These are phyloP conservation scores for Bolborhynchus lineola DNA, from an alignment of 2,113 vertebrate genomes.

Conservation along the genomic window DNA sequence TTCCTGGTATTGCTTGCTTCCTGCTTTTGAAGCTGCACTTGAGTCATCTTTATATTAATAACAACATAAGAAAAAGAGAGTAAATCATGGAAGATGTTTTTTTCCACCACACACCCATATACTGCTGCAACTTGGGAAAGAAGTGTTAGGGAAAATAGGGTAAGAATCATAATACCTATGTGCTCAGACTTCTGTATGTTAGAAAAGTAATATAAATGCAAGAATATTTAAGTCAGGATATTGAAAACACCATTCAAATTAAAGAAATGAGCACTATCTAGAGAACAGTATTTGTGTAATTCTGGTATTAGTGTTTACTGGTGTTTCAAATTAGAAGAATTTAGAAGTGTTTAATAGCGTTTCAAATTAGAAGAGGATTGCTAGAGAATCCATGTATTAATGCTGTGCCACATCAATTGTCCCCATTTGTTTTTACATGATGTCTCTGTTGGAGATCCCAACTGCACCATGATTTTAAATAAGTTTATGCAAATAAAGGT, in stretches of 20 bases:
- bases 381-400: background rate
- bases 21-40: background rate
- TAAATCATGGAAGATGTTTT: background rate
- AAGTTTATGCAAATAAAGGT: background rate
- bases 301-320: background rate
- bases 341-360: no score
- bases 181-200: rapidly evolving
- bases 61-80: background rate
- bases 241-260: rapidly evolving
- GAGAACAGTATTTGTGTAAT: background rate
- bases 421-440: background rate
- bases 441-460: background rate
- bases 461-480: background rate
- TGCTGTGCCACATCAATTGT: background rate
- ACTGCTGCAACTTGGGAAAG: background rate
- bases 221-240: background rate
- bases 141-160: background rate
- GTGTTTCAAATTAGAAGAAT: background rate
- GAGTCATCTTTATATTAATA: background rate
- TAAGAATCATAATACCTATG: background rate
- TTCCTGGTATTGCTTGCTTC: background rate
- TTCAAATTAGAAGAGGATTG: background rate
- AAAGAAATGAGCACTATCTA: background rate
- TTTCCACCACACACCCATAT: background rate
- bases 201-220: background rate